Conservation (phyloP, 2,797 vertebrate genomes). For the Ara ararauna region DNA sequence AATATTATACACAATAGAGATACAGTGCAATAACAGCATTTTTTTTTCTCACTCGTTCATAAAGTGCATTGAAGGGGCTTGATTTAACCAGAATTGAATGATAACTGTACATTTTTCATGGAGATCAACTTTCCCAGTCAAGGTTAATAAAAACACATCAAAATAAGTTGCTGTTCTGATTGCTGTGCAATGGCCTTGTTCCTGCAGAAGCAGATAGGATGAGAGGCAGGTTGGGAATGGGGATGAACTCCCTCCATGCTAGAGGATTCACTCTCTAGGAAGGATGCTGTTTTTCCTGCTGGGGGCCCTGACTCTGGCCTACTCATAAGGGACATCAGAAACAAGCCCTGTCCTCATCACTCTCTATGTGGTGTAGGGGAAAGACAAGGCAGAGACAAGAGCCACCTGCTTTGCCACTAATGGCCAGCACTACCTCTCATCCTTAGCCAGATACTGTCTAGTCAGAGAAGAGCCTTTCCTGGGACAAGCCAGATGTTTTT, state of each 20-base stretch:
- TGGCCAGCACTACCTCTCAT: background rate
- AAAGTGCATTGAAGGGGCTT: slow-evolving; percentile 73
- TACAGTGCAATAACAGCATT: slow-evolving; percentile 90
- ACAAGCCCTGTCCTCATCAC: fast-evolving
- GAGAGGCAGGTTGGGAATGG: background rate
- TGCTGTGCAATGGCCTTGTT: background rate
- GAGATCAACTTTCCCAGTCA: background rate
- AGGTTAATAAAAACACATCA: background rate
- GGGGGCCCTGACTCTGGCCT: background rate
- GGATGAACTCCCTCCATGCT: fast-evolving
- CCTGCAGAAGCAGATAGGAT: background rate
- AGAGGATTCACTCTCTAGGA: background rate
- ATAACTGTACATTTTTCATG: slow-evolving; percentile 1
- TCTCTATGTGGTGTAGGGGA: fast-evolving
- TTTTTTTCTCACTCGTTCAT: slow-evolving; percentile 60
- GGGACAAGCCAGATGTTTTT: background rate
- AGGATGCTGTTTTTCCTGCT: background rate
- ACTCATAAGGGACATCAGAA: background rate
- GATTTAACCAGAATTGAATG: background rate
- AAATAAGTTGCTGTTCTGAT: background rate
- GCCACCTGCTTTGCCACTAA: background rate
- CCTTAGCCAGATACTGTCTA: background rate
- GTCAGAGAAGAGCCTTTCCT: background rate
- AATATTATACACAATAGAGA: slow-evolving; percentile 82
- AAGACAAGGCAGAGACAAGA: background rate